A percentile compares a stretch with the other conserved stretches of the same genome.
These are phyloP conservation scores for Nephrotoma guestfalica DNA, from an alignment of 2,888 invertebrate genomes.

Conservation along the genomic window DNA sequence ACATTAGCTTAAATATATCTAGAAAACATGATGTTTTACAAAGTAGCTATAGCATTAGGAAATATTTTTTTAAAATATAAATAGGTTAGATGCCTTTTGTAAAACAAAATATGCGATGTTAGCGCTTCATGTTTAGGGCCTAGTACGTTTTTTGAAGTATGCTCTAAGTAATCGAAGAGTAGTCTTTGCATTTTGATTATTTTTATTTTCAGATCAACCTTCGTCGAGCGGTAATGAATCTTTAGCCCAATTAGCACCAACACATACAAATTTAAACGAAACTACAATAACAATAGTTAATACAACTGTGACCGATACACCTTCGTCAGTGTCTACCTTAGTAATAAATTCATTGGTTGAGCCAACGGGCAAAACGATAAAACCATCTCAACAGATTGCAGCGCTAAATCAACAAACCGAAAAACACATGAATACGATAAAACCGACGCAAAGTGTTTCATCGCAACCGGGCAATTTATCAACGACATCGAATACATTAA, in stretches of 20 bases:
- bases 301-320: background rate
- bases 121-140: background rate
- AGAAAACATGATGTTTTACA: background rate
- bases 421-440: background rate
- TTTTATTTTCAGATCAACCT: background rate
- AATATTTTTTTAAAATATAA: background rate
- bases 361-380: background rate
- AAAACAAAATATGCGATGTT: background rate
- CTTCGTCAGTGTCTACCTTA: background rate
- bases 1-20: background rate
- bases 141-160: background rate
- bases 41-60: background rate
- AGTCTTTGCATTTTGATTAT: background rate
- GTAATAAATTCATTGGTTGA: background rate
- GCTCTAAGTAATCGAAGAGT: background rate
- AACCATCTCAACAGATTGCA: background rate
- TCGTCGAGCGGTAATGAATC: background rate
- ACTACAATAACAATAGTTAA: background rate
- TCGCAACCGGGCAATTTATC: background rate
- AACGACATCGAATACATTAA: constrained; percentile 15
- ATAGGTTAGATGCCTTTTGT: background rate
- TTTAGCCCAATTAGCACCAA: background rate
- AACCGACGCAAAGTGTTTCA: constrained; percentile 1
- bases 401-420: background rate
- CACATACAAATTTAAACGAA: background rate